Percentiles rank a stretch among this genome's conserved stretches.
phyloP scores from a whole-genome alignment of 2,113 vertebrate species.

The Heterochromis multidens region DNA sequence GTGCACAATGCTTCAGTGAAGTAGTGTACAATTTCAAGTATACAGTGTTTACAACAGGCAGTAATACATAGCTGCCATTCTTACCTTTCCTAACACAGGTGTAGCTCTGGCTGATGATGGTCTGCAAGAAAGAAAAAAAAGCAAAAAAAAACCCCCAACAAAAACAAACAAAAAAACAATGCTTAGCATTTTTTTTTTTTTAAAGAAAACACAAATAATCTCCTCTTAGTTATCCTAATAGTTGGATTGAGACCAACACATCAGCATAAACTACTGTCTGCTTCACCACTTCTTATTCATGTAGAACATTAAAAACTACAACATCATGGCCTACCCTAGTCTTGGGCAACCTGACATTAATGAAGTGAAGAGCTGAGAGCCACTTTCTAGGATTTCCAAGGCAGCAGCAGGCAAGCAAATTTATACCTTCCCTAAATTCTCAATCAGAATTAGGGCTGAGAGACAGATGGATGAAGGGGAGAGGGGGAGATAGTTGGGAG shows the following conservation, averaged over 20 bases:
- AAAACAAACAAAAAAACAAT: neutral
- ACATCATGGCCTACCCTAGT: neutral
- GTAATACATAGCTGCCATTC: neutral
- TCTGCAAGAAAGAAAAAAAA: conserved; percentile 35
- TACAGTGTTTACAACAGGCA: fast-evolving
- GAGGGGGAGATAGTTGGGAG: neutral
- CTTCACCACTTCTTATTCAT: neutral
- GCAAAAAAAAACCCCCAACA: neutral
- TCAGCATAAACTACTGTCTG: neutral
- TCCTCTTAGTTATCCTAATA: neutral
- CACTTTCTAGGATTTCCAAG: conserved; percentile 10
- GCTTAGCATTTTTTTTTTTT: neutral
- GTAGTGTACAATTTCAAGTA: neutral
- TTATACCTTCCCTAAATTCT: neutral
- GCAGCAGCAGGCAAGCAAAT: neutral
- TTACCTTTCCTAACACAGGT: conserved; percentile 58
- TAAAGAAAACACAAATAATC: neutral
- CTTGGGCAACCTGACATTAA: neutral
- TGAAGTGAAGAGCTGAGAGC: conserved; percentile 1
- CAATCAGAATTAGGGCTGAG: conserved; percentile 9
- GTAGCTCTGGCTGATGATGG: conserved; percentile 56
- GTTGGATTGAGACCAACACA: neutral
- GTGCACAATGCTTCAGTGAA: neutral
- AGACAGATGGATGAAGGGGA: neutral
- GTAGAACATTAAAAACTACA: neutral